Conservation (phyloP, 2,113 vertebrate genomes). For the Oncorhynchus keta region DNA sequence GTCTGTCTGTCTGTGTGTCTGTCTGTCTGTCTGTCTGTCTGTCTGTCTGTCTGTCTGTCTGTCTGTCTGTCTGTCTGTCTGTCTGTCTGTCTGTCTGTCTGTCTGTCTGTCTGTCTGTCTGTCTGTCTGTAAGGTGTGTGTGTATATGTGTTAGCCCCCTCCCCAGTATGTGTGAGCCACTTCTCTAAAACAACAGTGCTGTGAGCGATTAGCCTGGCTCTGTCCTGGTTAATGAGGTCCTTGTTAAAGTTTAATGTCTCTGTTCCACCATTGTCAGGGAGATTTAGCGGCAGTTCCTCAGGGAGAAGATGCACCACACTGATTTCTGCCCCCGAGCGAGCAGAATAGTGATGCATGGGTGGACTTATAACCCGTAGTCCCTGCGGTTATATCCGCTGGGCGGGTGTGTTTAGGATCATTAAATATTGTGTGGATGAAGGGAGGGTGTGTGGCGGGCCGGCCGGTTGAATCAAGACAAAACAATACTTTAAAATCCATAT, state of each 20-base stretch:
- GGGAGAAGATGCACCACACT: slow-evolving; percentile 30
- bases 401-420: too few species aligned
- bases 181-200: slow-evolving; percentile 56
- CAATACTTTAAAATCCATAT: too few species aligned
- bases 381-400: too few species aligned
- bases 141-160: slow-evolving; percentile 17
- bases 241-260: slow-evolving; percentile 71
- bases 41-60: not conserved
- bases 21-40: not conserved
- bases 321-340: slow-evolving; percentile 27
- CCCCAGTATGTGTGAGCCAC: slow-evolving; percentile 31
- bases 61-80: not conserved
- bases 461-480: too few species aligned
- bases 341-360: not conserved
- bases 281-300: slow-evolving; percentile 47
- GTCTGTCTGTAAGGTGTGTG: slow-evolving; percentile 9
- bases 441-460: too few species aligned
- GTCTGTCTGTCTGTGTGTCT: too few species aligned
- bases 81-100: slow-evolving; percentile 3
- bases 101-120: slow-evolving; percentile 11
- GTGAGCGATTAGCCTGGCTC: slow-evolving; percentile 47
- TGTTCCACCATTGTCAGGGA: slow-evolving; percentile 64
- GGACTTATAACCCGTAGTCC: too few species aligned
- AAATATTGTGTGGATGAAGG: too few species aligned
- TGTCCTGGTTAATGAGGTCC: slow-evolving; percentile 55